Evolutionary conservation across 2,113 vertebrate species (phyloP).

Genomic region (Calidris pygmaea): DNA sequence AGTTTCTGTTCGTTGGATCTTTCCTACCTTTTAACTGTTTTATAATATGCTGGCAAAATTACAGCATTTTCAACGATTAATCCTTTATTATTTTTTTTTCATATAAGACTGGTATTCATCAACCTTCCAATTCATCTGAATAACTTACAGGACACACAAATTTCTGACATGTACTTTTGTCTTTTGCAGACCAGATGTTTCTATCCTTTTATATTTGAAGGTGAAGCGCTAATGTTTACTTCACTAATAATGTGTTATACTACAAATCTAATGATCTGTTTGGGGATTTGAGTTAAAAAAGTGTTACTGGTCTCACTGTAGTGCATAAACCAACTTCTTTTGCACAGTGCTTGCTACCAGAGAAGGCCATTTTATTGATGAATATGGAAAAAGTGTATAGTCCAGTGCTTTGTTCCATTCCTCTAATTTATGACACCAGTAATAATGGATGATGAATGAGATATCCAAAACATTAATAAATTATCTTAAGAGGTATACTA

Average conservation of each 20-base stretch:
- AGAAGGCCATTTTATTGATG: constrained; percentile 60
- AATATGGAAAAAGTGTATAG: constrained; percentile 53
- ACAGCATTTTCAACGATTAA: not conserved
- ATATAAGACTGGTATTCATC: not conserved
- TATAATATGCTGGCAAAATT: not conserved
- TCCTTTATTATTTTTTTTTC: not conserved
- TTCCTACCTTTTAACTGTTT: not conserved
- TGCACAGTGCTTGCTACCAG: not conserved
- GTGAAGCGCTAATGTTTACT: not conserved
- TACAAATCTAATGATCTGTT: not conserved
- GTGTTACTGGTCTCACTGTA: not conserved
- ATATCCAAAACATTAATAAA: constrained; percentile 72
- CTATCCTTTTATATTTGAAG: not conserved
- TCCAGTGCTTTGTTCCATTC: constrained; percentile 68
- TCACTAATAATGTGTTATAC: not conserved
- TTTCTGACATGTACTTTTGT: not conserved
- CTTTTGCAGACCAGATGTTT: not conserved
- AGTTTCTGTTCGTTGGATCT: not conserved
- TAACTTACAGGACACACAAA: not conserved
- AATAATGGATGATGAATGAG: constrained; percentile 73
- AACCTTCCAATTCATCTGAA: not conserved
- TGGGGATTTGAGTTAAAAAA: not conserved
- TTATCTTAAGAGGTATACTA: constrained; percentile 71
- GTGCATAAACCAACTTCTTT: constrained; percentile 13
- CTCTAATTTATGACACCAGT: constrained; percentile 65